These are phyloP conservation scores for Drosophila melanosoma DNA, from an alignment of 2,888 invertebrate species.

Conservation along the genomic window DNA sequence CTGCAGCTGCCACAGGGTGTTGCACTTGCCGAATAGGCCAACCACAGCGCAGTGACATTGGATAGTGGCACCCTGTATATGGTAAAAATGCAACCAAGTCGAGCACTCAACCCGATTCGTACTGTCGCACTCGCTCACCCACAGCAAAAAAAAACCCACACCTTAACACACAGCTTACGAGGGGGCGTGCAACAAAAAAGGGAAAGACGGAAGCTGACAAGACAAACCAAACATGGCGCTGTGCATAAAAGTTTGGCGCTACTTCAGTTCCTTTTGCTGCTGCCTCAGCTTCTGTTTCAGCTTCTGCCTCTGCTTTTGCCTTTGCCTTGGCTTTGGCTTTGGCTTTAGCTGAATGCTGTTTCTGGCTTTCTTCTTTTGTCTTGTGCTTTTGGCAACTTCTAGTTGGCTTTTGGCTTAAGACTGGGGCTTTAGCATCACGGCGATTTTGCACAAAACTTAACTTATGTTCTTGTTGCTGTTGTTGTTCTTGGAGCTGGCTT, in stretches of 20 bases:
- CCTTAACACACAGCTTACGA: conserved; percentile 35
- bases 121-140: conserved; percentile 37
- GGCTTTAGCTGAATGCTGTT: conserved; percentile 24
- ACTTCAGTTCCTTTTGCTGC: conserved; percentile 37
- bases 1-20: conserved; percentile 33
- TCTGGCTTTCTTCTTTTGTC: conserved; percentile 59
- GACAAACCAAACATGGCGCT: conserved; percentile 84
- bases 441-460: conserved; percentile 64
- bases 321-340: conserved; percentile 18
- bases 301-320: conserved; percentile 10
- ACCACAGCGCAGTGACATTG: not conserved
- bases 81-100: conserved; percentile 44
- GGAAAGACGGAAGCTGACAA: conserved; percentile 81
- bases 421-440: conserved; percentile 69
- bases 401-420: conserved; percentile 78
- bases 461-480: conserved; percentile 25
- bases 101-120: conserved; percentile 23
- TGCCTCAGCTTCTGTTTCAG: conserved; percentile 23
- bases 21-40: not conserved
- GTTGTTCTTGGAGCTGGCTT: conserved; percentile 11
- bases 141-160: conserved; percentile 18
- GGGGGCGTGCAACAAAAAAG: conserved; percentile 55
- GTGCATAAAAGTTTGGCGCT: conserved; percentile 75
- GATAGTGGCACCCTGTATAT: conserved; percentile 37
- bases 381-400: conserved; percentile 74